These are phyloP conservation scores for Hippopotamyrus pictus DNA, from an alignment of 2,797 vertebrate genomes.

Conservation along the genomic window DNA sequence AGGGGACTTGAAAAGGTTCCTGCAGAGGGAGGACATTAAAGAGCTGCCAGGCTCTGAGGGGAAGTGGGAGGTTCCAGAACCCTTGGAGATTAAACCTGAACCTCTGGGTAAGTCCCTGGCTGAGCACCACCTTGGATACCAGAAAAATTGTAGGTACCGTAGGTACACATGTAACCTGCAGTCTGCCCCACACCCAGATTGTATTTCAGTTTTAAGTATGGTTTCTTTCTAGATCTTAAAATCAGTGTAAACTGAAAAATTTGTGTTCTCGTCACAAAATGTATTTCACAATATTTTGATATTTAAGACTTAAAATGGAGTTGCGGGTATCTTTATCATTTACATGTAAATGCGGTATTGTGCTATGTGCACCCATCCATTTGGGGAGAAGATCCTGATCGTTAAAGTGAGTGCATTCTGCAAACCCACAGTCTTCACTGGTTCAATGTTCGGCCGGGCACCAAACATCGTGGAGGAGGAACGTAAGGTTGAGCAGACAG, in stretches of 20 bases:
- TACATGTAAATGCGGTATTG: neutral
- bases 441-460: constrained; percentile 22
- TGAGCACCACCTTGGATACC: neutral
- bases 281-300: neutral
- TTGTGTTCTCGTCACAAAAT: neutral
- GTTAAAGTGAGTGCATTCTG: neutral
- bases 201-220: neutral
- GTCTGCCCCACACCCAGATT: neutral
- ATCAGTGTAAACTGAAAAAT: neutral
- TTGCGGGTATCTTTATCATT: neutral
- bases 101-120: constrained; percentile 38
- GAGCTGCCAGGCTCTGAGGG: constrained; percentile 58
- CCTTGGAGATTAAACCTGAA: constrained; percentile 35
- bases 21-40: constrained; percentile 51
- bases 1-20: constrained; percentile 46
- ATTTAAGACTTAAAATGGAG: neutral
- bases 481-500: constrained; percentile 27
- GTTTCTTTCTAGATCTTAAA: neutral
- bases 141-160: neutral
- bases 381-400: neutral
- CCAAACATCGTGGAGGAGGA: constrained; percentile 34
- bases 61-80: constrained; percentile 63
- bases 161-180: neutral
- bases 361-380: neutral
- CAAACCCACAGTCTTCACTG: constrained; percentile 30